A percentile compares a stretch with the other conserved stretches of the same genome.
phyloP scores from a whole-genome alignment of 30 jellyfish, hydroid and myxozoan species.

The Aurelia sp. region DNA sequence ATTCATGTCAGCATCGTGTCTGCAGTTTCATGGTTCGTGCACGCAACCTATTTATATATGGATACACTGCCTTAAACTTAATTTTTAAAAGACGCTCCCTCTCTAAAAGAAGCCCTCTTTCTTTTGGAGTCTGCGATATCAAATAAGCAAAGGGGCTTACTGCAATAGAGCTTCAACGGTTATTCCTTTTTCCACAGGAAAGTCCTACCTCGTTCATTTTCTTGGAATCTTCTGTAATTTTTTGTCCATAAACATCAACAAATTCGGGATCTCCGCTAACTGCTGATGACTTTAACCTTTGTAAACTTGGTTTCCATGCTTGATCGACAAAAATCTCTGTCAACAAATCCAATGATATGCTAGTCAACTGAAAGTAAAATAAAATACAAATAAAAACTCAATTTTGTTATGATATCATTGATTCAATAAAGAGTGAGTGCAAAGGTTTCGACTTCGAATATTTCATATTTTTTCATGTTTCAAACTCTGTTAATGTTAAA shows the following conservation, averaged over 20 bases:
- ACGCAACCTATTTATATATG: no score
- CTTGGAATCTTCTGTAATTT: constrained; percentile 48
- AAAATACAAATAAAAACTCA: not conserved
- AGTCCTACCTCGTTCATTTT: constrained; percentile 71
- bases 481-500: no score
- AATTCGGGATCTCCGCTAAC: constrained; percentile 56
- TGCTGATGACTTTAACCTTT: constrained; percentile 51
- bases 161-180: not conserved
- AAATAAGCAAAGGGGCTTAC: not conserved
- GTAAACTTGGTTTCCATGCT: constrained; percentile 65
- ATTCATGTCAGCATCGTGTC: no score
- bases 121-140: not conserved
- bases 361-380: constrained; percentile 46
- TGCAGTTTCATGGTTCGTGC: no score
- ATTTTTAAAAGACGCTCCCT: no score
- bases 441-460: no score
- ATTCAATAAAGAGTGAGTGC: not conserved
- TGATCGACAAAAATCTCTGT: constrained; percentile 58
- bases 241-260: constrained; percentile 47
- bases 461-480: no score
- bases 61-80: no score
- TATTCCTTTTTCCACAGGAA: not conserved
- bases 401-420: not conserved
- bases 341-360: constrained; percentile 49
- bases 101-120: no score